Percentiles rank a stretch among this genome's conserved stretches.
phyloP scores from a whole-genome alignment of 2,113 vertebrate species.

The Malaclemys terrapin region DNA sequence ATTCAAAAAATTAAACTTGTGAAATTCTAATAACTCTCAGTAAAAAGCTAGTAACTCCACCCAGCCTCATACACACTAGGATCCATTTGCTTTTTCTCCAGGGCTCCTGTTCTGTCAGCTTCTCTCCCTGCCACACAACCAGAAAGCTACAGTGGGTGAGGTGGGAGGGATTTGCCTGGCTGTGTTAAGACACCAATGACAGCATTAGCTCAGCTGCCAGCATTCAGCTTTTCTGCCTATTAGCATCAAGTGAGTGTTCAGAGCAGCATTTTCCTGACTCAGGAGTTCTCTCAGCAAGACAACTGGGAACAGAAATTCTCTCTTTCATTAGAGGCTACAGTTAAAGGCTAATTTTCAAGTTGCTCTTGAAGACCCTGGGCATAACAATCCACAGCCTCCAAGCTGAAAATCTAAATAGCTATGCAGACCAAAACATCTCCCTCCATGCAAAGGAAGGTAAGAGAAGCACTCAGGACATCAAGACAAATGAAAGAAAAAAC shows the following conservation, averaged over 20 bases:
- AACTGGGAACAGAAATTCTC: neutral
- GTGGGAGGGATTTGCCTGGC: constrained; percentile 20
- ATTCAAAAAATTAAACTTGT: neutral
- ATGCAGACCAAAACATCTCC: neutral
- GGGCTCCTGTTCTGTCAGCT: constrained; percentile 26
- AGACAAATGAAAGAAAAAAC: neutral
- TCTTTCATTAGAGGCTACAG: neutral
- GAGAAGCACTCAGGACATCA: neutral
- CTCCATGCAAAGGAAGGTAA: neutral
- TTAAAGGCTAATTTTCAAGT: constrained; percentile 11
- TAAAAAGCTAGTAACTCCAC: constrained; percentile 12
- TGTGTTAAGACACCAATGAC: neutral
- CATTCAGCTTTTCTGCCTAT: constrained; percentile 8
- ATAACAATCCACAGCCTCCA: neutral
- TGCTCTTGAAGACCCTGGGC: neutral
- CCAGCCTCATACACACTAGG: constrained; percentile 3
- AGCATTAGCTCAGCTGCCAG: constrained; percentile 1
- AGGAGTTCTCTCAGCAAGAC: constrained; percentile 12
- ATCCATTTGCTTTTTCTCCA: constrained; percentile 31
- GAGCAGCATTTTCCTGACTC: constrained; percentile 30
- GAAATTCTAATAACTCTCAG: neutral
- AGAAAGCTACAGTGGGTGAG: constrained; percentile 38
- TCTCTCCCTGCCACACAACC: constrained; percentile 41
- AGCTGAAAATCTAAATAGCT: rapidly evolving
- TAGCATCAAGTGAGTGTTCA: neutral